Conservation (phyloP, 2,797 vertebrate genomes). For the Tauraco hartlaubi region DNA sequence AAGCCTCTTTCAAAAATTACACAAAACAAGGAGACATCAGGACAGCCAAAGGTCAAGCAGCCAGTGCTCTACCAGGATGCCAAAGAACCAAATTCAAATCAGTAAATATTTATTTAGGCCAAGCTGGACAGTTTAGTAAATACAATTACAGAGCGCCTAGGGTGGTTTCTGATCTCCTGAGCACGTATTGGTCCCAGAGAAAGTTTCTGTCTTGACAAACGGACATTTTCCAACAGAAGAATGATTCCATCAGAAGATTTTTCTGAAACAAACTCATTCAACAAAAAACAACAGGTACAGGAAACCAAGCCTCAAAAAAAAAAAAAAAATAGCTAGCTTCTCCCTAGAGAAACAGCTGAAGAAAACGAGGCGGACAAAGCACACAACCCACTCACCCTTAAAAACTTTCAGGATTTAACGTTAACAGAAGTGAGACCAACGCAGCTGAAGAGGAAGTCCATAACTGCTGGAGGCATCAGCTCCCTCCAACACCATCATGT, state of each 20-base stretch:
- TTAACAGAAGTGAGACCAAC: background rate
- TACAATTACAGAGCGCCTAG: background rate
- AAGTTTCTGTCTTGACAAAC: background rate
- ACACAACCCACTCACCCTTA: background rate
- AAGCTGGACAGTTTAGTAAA: background rate
- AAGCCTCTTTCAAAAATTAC: background rate
- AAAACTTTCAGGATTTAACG: background rate
- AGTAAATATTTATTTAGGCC: constrained; percentile 1
- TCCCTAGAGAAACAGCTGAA: background rate
- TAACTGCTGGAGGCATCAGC: background rate
- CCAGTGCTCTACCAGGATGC: background rate
- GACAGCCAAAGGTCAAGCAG: background rate
- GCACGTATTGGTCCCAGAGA: background rate
- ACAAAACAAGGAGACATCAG: background rate
- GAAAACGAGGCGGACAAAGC: background rate
- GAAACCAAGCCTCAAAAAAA: background rate
- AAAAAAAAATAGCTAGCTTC: background rate
- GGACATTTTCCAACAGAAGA: background rate
- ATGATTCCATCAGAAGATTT: background rate
- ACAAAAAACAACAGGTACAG: background rate
- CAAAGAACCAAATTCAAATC: background rate
- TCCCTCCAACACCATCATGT: background rate
- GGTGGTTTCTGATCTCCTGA: background rate
- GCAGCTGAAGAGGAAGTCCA: background rate
- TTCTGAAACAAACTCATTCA: background rate